A percentile compares a stretch with the other conserved stretches of the same genome.
phyloP scores from a whole-genome alignment of 2,888 invertebrate species.

The Dicyrtomina minuta region DNA sequence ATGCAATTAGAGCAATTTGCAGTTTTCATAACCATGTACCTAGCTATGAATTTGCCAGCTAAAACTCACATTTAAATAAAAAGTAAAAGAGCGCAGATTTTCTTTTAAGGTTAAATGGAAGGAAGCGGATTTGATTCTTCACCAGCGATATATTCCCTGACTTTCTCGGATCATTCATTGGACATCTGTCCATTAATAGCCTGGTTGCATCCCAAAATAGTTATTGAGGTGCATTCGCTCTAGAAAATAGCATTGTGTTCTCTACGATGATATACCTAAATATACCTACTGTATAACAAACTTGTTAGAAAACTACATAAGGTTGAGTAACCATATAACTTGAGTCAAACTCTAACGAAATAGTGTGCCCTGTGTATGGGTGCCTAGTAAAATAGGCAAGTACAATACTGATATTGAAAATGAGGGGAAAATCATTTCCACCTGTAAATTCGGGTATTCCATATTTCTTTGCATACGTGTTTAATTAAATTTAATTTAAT shows the following conservation, averaged over 20 bases:
- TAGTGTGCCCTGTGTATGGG: neutral
- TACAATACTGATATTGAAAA: neutral
- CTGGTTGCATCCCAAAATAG: constrained; percentile 40
- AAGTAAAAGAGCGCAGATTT: no score
- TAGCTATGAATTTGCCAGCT: no score
- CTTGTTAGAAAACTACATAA: constrained; percentile 24
- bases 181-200: constrained; percentile 42
- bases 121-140: no score
- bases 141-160: constrained; percentile 26
- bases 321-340: constrained; percentile 15
- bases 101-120: no score
- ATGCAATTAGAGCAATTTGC: no score
- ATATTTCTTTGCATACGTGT: neutral
- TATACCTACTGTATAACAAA: neutral
- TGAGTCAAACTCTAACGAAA: neutral
- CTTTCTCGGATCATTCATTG: constrained; percentile 34
- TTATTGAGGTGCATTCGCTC: constrained; percentile 8
- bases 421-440: no score
- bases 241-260: no score
- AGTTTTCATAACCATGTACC: no score
- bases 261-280: no score
- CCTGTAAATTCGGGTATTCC: neutral
- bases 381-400: neutral
- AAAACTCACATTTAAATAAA: no score
- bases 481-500: constrained; percentile 2